These are phyloP conservation scores for Botia kubotai DNA, from an alignment of 2,797 vertebrate species.

Conservation along the genomic window DNA sequence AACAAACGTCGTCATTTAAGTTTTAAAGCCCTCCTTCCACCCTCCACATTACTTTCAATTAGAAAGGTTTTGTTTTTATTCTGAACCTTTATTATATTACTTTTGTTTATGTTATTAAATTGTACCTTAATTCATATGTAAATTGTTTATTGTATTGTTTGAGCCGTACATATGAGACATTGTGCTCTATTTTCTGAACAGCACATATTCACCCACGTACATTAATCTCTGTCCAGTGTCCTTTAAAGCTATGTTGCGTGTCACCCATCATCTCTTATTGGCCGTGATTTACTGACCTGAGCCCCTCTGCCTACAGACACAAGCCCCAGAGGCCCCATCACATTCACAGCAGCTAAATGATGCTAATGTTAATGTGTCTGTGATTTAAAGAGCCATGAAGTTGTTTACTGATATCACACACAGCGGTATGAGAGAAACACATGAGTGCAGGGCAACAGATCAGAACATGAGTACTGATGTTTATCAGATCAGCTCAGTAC, in stretches of 20 bases:
- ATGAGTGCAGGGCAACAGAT: constrained; percentile 68
- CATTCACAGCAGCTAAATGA: constrained; percentile 66
- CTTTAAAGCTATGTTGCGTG: constrained; percentile 37
- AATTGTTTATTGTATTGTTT: no score
- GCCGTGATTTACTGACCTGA: constrained; percentile 47
- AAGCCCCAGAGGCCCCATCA: constrained; percentile 65
- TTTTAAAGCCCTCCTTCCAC: not conserved
- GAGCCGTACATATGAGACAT: not conserved
- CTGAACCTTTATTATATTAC: not conserved
- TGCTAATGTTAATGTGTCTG: constrained; percentile 69
- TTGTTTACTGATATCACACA: constrained; percentile 45
- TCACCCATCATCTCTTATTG: constrained; percentile 54
- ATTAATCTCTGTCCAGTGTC: constrained; percentile 43
- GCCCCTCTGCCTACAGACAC: constrained; percentile 29
- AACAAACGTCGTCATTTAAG: not conserved
- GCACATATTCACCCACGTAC: constrained; percentile 14
- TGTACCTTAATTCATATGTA: no score
- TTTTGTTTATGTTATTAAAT: no score
- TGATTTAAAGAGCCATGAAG: constrained; percentile 69
- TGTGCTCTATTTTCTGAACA: not conserved
- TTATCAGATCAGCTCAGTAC: not conserved
- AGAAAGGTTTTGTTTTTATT: not conserved
- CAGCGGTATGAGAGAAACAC: constrained; percentile 22
- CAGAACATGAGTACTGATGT: not conserved
- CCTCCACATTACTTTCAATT: not conserved